phyloP scores from a whole-genome alignment of 2,888 invertebrate species.

The Phaedon cochleariae region DNA sequence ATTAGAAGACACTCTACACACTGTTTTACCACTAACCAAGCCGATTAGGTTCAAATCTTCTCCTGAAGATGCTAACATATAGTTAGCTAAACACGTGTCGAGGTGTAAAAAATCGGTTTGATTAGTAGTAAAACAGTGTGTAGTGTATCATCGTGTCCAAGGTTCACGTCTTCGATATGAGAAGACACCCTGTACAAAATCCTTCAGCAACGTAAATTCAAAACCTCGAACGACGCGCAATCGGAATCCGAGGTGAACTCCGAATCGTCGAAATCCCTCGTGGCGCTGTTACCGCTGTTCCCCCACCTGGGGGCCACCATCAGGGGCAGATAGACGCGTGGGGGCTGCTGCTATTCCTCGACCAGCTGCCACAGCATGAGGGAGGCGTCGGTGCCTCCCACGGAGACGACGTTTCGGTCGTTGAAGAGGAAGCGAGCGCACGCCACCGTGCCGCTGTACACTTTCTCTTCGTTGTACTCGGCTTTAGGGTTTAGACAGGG shows the following conservation, averaged over 20 bases:
- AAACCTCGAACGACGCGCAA: conserved; percentile 56
- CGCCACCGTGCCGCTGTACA: conserved; percentile 84
- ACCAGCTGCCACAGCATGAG: conserved; percentile 92
- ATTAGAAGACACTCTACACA: too few species aligned
- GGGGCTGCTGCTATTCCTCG: conserved; percentile 71
- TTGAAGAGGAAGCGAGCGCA: conserved; percentile 85
- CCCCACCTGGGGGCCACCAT: conserved; percentile 19
- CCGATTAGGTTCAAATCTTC: too few species aligned
- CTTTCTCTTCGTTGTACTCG: conserved; percentile 88
- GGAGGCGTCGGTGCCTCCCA: conserved; percentile 88
- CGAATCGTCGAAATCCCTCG: conserved; percentile 44
- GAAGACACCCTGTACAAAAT: too few species aligned
- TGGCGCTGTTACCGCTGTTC: conserved; percentile 19
- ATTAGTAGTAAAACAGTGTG: too few species aligned
- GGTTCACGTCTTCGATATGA: too few species aligned
- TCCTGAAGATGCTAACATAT: too few species aligned
- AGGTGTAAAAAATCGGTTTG: too few species aligned
- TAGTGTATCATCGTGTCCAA: too few species aligned
- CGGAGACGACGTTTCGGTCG: conserved; percentile 84
- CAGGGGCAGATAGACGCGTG: conserved; percentile 36
- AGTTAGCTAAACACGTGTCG: too few species aligned
- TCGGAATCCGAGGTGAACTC: conserved; percentile 56
- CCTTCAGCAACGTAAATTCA: conserved; percentile 51
- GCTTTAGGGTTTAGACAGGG: conserved; percentile 87
- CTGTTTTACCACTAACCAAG: too few species aligned